phyloP scores from a whole-genome alignment of 2,797 vertebrate species.

The Microhierax caerulescens region DNA sequence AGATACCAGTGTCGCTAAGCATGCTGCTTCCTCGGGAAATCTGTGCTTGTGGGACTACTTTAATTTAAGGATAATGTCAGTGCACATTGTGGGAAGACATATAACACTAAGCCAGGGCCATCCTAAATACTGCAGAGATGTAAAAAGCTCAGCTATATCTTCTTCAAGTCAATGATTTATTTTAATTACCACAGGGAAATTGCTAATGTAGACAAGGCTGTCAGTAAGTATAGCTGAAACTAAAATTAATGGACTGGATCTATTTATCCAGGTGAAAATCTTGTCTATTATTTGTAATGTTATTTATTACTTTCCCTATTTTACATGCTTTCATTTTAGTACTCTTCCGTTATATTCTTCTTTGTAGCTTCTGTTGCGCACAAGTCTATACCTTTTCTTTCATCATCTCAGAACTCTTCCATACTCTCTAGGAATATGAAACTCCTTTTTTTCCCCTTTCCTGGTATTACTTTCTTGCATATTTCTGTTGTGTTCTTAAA shows the following conservation, averaged over 20 bases:
- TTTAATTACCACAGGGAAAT: background rate
- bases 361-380: background rate
- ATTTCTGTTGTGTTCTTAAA: background rate
- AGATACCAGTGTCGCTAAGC: constrained; percentile 39
- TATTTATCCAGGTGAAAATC: background rate
- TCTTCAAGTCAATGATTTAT: background rate
- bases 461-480: background rate
- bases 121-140: background rate
- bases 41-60: background rate
- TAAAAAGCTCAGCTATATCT: background rate
- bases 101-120: background rate
- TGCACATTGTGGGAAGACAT: background rate
- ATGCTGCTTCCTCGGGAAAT: constrained; percentile 4
- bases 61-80: background rate
- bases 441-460: background rate
- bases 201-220: background rate
- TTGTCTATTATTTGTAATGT: background rate
- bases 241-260: background rate
- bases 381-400: background rate
- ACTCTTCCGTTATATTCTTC: background rate
- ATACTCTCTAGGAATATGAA: background rate
- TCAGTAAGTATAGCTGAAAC: background rate
- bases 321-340: background rate
- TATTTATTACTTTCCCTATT: background rate
- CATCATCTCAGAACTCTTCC: background rate